Evolutionary conservation across 2,888 invertebrate species (phyloP).

Genomic region (Drosophila atroscutellata): DNA sequence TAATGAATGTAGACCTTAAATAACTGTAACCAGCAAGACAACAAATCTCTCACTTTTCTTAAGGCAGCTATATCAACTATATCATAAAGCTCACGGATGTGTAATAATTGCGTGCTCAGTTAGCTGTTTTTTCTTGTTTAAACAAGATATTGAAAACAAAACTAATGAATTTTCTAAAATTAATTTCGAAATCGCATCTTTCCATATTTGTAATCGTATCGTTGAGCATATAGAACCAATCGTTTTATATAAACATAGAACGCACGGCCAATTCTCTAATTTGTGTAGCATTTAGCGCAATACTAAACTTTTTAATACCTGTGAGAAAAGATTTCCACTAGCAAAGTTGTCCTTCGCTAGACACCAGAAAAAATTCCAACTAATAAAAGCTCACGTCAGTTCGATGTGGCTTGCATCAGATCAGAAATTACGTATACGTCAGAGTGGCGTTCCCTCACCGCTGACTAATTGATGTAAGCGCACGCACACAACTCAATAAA

Average conservation of each 20-base stretch:
- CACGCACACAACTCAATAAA: slow-evolving; percentile 71
- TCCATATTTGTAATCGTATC: background rate
- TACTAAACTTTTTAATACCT: background rate
- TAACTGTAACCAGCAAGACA: background rate
- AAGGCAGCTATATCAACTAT: background rate
- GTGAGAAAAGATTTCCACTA: background rate
- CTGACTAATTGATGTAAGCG: slow-evolving; percentile 32
- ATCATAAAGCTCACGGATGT: too few relatives aligned
- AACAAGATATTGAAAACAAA: background rate
- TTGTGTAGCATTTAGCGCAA: background rate
- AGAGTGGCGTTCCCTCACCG: slow-evolving; percentile 4
- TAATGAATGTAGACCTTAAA: background rate
- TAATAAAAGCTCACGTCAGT: slow-evolving; percentile 14
- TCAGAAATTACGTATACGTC: slow-evolving; percentile 49
- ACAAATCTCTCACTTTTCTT: background rate
- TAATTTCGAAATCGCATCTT: background rate
- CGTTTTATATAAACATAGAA: background rate
- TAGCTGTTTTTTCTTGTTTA: background rate
- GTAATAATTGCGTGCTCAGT: too few relatives aligned
- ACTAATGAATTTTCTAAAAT: background rate
- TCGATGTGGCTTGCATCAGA: slow-evolving; percentile 28
- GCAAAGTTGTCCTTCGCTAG: background rate
- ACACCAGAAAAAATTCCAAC: background rate
- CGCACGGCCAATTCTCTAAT: background rate
- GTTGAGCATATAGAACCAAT: background rate